Conservation (phyloP, 2,888 invertebrate genomes). For the Sylvicola cinctus region DNA sequence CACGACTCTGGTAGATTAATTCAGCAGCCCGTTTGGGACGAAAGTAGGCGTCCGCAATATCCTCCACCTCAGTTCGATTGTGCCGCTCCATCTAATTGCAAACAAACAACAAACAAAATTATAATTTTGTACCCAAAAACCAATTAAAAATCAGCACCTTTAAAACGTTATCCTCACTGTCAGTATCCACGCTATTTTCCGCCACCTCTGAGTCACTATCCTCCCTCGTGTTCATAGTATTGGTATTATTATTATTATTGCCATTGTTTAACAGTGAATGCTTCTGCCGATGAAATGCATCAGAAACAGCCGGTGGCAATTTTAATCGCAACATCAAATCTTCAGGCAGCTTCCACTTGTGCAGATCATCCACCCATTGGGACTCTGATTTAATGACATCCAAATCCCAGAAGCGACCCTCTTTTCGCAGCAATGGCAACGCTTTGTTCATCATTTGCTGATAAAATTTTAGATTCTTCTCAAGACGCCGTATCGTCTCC, state of each 20-base stretch:
- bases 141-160: constrained; percentile 1
- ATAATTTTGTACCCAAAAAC: neutral
- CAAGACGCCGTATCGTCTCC: constrained; percentile 56
- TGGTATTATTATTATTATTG: neutral
- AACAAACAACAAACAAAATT: constrained; percentile 9
- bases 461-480: constrained; percentile 43
- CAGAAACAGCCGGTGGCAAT: constrained; percentile 41
- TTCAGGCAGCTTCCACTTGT: constrained; percentile 50
- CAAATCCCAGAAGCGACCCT: constrained; percentile 56
- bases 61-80: too few relatives aligned
- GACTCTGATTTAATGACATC: constrained; percentile 45
- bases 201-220: too few relatives aligned
- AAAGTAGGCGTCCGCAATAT: constrained; percentile 51
- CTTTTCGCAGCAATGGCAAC: constrained; percentile 43
- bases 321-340: constrained; percentile 38
- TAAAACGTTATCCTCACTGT: too few relatives aligned
- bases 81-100: constrained; percentile 32
- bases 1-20: constrained; percentile 32
- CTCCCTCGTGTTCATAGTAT: neutral
- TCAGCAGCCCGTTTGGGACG: constrained; percentile 38
- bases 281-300: constrained; percentile 3
- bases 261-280: too few relatives aligned
- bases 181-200: constrained; percentile 1
- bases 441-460: constrained; percentile 43
- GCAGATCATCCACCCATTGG: constrained; percentile 53